These are phyloP conservation scores for Pachypeltis micranthus DNA, from an alignment of 1,140 invertebrate genomes.

Conservation along the genomic window DNA sequence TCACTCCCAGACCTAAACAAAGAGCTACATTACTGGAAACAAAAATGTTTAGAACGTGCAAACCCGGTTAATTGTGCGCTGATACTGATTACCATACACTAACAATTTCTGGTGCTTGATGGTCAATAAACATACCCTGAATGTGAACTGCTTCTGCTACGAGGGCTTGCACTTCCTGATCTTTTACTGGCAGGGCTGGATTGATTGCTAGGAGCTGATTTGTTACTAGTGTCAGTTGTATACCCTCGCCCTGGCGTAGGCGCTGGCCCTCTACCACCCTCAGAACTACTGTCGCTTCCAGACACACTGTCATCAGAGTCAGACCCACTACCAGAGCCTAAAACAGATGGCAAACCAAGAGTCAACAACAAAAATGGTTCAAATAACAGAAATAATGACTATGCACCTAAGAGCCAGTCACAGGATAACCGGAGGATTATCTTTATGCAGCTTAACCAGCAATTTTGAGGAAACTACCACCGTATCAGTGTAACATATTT, in stretches of 20 bases:
- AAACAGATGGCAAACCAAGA: neutral
- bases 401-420: too few relatives aligned
- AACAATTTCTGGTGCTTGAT: too few relatives aligned
- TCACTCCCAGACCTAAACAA: neutral
- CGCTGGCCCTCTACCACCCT: neutral
- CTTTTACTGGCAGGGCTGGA: slow-evolving; percentile 3
- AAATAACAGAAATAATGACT: too few relatives aligned
- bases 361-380: too few relatives aligned
- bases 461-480: too few relatives aligned
- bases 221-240: neutral
- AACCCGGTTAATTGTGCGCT: too few relatives aligned
- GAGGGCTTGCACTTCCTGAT: slow-evolving; percentile 5
- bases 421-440: too few relatives aligned
- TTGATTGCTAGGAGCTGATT: slow-evolving; percentile 1
- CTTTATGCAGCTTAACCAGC: too few relatives aligned
- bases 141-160: slow-evolving; percentile 36
- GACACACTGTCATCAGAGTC: slow-evolving; percentile 21
- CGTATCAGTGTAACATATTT: too few relatives aligned
- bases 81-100: too few relatives aligned
- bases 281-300: slow-evolving; percentile 17
- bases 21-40: too few relatives aligned
- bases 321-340: slow-evolving; percentile 18
- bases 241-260: neutral
- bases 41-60: too few relatives aligned
- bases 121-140: slow-evolving; percentile 24